phyloP scores from a whole-genome alignment of 2,797 vertebrate genomes.

The Pseudotriccus pelzelni region DNA sequence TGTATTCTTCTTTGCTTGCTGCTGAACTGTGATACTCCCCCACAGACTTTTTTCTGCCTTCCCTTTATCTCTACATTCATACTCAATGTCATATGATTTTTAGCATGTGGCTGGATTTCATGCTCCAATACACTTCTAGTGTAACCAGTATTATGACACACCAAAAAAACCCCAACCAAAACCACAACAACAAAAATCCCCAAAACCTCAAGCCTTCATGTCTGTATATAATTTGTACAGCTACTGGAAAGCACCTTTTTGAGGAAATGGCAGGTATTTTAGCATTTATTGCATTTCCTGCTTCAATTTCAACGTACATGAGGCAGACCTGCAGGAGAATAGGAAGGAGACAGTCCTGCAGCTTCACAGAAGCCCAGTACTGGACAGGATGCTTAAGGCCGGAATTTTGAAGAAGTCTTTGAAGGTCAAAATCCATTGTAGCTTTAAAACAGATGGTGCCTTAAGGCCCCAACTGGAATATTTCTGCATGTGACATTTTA shows the following conservation, averaged over 20 bases:
- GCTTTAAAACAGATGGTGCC: neutral
- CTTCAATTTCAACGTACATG: neutral
- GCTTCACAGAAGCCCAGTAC: neutral
- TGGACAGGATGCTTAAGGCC: neutral
- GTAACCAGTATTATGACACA: neutral
- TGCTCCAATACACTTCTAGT: neutral
- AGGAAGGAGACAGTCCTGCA: neutral
- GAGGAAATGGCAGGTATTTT: neutral
- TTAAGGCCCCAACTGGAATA: neutral
- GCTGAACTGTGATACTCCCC: neutral
- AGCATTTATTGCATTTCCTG: neutral
- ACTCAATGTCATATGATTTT: neutral
- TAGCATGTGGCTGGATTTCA: neutral
- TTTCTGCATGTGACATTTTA: conserved; percentile 35
- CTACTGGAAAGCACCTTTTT: neutral
- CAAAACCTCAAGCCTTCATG: neutral
- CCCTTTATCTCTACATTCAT: neutral
- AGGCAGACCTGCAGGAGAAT: neutral
- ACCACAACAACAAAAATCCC: neutral
- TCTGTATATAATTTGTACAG: neutral
- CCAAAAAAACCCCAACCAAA: too few relatives aligned
- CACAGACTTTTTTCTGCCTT: neutral
- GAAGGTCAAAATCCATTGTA: neutral
- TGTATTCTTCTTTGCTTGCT: neutral
- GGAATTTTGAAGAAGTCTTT: conserved; percentile 2